Percentiles rank a stretch among this genome's conserved stretches.
phyloP scores from a whole-genome alignment of 2,888 invertebrate species.

The Plebejus anna region DNA sequence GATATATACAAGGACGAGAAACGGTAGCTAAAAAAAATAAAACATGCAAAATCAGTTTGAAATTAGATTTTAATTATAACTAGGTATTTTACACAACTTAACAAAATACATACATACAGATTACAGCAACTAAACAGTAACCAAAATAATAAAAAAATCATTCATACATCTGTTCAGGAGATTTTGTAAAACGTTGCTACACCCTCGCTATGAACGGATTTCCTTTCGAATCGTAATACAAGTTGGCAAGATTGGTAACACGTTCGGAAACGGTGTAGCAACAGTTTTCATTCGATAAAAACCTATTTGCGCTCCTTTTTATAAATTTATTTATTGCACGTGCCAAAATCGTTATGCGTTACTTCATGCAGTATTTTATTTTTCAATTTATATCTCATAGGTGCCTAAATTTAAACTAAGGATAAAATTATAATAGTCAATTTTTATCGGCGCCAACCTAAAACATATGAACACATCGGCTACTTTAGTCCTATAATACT shows the following conservation, averaged over 20 bases:
- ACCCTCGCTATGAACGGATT: constrained; percentile 31
- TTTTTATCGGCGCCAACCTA: not conserved
- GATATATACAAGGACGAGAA: constrained; percentile 48
- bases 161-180: constrained; percentile 52
- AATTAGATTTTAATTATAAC: constrained; percentile 72
- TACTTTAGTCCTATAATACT: constrained; percentile 59
- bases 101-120: constrained; percentile 74
- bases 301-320: constrained; percentile 24
- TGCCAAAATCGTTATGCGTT: not conserved
- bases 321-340: constrained; percentile 14
- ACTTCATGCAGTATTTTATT: not conserved
- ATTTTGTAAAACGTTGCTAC: constrained; percentile 36
- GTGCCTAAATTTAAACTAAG: not conserved
- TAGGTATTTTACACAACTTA: constrained; percentile 80
- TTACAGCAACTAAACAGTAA: constrained; percentile 73
- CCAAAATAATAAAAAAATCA: constrained; percentile 58
- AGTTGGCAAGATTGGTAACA: constrained; percentile 41
- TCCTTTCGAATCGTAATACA: constrained; percentile 29
- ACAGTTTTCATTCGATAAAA: constrained; percentile 24
- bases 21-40: constrained; percentile 57
- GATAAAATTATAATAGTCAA: not conserved
- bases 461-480: constrained; percentile 35
- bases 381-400: not conserved
- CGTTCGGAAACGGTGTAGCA: constrained; percentile 30
- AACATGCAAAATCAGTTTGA: constrained; percentile 67